phyloP scores from a whole-genome alignment of 2,113 vertebrate species.

The Eclectus roratus region DNA sequence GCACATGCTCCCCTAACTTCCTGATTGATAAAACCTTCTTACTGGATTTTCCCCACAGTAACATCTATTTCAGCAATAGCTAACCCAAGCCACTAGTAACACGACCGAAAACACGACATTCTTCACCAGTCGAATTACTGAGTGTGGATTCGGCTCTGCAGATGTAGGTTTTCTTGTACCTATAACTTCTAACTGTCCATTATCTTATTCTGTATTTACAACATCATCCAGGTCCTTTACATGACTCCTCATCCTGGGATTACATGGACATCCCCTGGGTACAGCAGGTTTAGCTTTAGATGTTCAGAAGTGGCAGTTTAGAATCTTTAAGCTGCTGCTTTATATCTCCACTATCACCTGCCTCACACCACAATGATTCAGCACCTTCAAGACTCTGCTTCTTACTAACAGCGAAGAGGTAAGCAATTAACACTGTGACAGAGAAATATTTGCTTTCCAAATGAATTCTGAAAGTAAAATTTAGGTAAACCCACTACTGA shows the following conservation, averaged over 20 bases:
- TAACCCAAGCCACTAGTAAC: not conserved
- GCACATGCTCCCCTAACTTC: not conserved
- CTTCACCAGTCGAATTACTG: not conserved
- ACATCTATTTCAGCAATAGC: not conserved
- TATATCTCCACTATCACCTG: not conserved
- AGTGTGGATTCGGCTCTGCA: not conserved
- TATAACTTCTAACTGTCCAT: not conserved
- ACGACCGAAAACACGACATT: not conserved
- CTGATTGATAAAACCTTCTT: not conserved
- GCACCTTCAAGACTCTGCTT: not conserved
- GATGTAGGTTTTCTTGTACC: not conserved
- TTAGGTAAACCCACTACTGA: not conserved
- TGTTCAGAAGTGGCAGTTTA: not conserved
- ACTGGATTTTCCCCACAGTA: accelerated
- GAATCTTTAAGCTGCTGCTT: not conserved
- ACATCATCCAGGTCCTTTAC: not conserved
- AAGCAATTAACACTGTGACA: not conserved
- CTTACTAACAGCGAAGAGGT: not conserved
- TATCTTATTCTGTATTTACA: not conserved
- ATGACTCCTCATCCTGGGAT: not conserved
- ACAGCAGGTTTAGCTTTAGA: not conserved
- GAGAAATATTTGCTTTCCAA: not conserved
- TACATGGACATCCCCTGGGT: too few species aligned
- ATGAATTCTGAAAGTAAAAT: not conserved
- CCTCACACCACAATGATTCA: not conserved